Percentiles rank a stretch among this genome's conserved stretches.
phyloP scores from a whole-genome alignment of 2,113 vertebrate genomes.

The Austrofundulus limnaeus region DNA sequence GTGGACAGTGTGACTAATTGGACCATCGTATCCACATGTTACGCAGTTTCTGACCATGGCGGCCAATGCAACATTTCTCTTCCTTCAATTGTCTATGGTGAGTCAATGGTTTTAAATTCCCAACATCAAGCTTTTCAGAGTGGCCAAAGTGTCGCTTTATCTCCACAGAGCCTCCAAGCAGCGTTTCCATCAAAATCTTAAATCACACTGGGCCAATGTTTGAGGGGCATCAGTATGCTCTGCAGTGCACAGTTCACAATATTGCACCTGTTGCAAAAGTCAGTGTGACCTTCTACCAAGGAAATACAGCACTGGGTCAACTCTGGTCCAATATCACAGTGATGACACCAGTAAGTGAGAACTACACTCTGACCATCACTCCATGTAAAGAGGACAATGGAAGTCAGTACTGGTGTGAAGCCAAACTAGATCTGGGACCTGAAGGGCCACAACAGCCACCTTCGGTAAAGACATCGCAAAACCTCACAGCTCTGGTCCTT shows the following conservation, averaged over 20 bases:
- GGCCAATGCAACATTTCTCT: conserved; percentile 21
- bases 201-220: conserved; percentile 47
- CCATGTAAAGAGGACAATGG: conserved; percentile 47
- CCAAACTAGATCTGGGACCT: conserved; percentile 58
- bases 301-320: background rate
- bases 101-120: conserved; percentile 17
- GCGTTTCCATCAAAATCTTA: conserved; percentile 50
- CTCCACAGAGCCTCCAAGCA: conserved; percentile 65
- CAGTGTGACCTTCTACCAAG: conserved; percentile 57
- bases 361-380: conserved; percentile 42
- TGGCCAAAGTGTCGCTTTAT: background rate
- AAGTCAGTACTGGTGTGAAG: conserved; percentile 62
- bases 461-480: conserved; percentile 41
- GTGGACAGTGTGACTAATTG: conserved; percentile 52
- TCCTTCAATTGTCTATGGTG: conserved; percentile 58
- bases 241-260: conserved; percentile 62
- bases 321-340: background rate
- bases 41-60: background rate
- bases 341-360: conserved; percentile 43
- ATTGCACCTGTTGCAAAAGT: conserved; percentile 64
- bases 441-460: conserved; percentile 40
- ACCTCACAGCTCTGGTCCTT: conserved; percentile 24
- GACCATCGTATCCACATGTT: conserved; percentile 44
- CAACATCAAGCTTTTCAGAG: background rate
- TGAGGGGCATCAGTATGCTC: conserved; percentile 24